A percentile compares a stretch with the other conserved stretches of the same genome.
phyloP scores from a whole-genome alignment of 2,888 invertebrate species.

The Cephonodes hylas region DNA sequence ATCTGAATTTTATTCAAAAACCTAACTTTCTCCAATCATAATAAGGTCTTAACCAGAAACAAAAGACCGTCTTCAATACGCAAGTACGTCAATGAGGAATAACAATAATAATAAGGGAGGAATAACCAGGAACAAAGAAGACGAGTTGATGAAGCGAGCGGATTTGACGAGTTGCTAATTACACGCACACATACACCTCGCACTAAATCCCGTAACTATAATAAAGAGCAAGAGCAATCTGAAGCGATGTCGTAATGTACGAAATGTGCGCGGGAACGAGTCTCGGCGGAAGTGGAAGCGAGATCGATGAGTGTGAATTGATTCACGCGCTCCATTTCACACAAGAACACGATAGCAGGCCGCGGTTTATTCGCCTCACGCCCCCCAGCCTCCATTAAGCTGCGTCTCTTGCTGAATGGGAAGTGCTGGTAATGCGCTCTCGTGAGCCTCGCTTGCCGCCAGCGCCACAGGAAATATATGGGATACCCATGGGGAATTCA shows the following conservation, averaged over 20 bases:
- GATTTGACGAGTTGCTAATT: no score
- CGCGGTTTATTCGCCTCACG: neutral
- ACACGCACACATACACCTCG: neutral
- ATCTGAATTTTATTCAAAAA: no score
- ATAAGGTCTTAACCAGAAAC: no score
- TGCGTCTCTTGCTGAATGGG: neutral
- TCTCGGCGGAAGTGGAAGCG: neutral
- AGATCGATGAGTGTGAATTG: neutral
- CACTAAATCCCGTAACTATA: no score
- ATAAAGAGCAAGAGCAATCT: neutral
- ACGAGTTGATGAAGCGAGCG: no score
- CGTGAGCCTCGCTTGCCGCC: neutral
- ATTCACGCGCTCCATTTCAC: slow-evolving; percentile 13
- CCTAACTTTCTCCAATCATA: no score
- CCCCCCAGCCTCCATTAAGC: neutral
- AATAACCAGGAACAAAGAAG: no score
- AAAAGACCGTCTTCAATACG: no score
- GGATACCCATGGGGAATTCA: neutral
- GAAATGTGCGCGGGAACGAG: neutral
- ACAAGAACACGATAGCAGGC: slow-evolving; percentile 3
- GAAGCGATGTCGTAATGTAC: neutral
- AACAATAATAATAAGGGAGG: no score
- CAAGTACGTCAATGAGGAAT: no score
- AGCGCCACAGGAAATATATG: no score
- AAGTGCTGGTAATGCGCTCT: neutral